Base-by-base conservation (phyloP, 1,140 invertebrate species). In the Eurytemora carolleeae region DNA sequence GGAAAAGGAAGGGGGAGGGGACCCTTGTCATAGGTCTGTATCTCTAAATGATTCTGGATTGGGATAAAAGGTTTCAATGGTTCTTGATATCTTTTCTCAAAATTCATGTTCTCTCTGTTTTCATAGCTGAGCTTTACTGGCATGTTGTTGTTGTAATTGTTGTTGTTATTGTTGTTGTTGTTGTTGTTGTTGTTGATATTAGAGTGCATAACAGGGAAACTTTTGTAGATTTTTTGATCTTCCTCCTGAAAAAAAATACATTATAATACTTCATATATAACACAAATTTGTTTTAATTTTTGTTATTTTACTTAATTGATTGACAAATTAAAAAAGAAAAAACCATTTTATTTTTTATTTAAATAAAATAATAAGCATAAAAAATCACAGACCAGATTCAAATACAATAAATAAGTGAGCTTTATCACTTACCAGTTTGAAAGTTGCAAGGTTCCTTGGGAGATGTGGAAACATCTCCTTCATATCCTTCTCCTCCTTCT, bases 91-190 rank as follows among this genome's bases (percentile, higher is more conserved):
- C n/a, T n/a, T n/a, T n/a, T n/a, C n/a, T n/a, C n/a, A n/a, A n/a
- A n/a, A n/a, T n/a, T n/a, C n/a, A n/a, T n/a, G n/a, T 56, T 64
- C 59, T 52, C 58, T 61, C 18, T 64, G 61, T 25, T 24, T 16
- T 26, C 52, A 61, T 53, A n/a, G 15, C 20, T 58, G 61, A 16
- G 59, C 59, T 58, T 66, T 63, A 53, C 25, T 16, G 2, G 23
- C 15, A 22, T 63, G 57, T 53, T 65, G 63, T 31, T 66, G 59
- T 53, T 62, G 58, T 18, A 59, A 59, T 44, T 62, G 44, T 26
- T 64, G 63, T 44, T 44, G n/a, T 44, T 44, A n/a, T n/a, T 44
- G 31, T n/a, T 44, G 31, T n/a, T 44, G n/a, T 12, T n/a, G n/a
- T 44, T 44, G n/a, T 44, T 44, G 31, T 44, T 44, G 31, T 44